Conservation (phyloP, 2,113 vertebrate species). For the Nothobranchius kuhntae region DNA sequence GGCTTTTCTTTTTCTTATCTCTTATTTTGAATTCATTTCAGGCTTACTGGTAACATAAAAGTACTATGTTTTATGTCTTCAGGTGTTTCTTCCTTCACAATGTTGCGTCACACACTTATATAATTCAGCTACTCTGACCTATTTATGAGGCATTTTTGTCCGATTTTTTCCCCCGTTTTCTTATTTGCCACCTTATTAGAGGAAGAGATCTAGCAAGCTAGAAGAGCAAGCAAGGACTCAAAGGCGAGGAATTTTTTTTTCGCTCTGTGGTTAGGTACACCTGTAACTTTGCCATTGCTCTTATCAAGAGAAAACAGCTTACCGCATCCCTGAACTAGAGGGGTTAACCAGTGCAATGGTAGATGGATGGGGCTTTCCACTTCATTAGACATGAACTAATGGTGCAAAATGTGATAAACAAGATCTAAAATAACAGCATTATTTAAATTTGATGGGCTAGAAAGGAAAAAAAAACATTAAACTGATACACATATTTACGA, state of each 20-base stretch:
- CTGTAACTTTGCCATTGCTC: slow-evolving; percentile 77
- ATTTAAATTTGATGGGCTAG: slow-evolving; percentile 7
- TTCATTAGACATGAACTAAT: slow-evolving; percentile 57
- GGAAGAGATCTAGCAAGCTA: slow-evolving; percentile 64
- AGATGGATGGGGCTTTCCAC: slow-evolving; percentile 80
- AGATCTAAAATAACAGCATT: slow-evolving; percentile 33
- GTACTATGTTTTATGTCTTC: not conserved
- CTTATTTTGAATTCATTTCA: not conserved
- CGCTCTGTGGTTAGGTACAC: slow-evolving; percentile 82
- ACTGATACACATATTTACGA: slow-evolving; percentile 1
- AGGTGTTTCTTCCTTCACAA: not conserved
- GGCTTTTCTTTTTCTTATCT: no score
- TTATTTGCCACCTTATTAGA: slow-evolving; percentile 63
- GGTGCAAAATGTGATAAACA: slow-evolving; percentile 56
- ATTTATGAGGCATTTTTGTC: not conserved
- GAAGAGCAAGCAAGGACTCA: slow-evolving; percentile 56
- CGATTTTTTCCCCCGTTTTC: slow-evolving; percentile 20
- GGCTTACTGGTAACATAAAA: not conserved
- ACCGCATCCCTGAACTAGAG: slow-evolving; percentile 80
- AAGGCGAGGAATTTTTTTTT: slow-evolving; percentile 74
- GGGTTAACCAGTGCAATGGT: slow-evolving; percentile 76
- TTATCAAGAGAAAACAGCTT: slow-evolving; percentile 78
- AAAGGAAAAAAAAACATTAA: slow-evolving; percentile 20
- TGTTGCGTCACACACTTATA: slow-evolving; percentile 1
- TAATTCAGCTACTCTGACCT: slow-evolving; percentile 9